These are phyloP conservation scores for Entomobrya proxima DNA, from an alignment of 2,888 invertebrate species.

Conservation along the genomic window DNA sequence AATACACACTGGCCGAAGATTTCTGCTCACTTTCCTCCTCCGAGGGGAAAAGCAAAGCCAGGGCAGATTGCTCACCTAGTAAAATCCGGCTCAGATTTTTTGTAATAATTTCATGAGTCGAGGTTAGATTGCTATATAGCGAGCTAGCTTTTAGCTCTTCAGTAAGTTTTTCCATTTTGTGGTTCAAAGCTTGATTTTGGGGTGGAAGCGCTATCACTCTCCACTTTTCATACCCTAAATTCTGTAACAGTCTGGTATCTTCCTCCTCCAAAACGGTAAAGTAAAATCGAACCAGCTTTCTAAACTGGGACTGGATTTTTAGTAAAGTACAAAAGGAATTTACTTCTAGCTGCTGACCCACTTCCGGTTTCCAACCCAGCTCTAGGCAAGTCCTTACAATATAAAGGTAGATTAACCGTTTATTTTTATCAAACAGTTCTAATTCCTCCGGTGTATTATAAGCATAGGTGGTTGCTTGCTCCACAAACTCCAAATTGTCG, in stretches of 20 bases:
- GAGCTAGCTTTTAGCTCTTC: neutral
- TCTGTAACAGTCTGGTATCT: neutral
- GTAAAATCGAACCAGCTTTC: neutral
- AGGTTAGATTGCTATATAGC: too few relatives aligned
- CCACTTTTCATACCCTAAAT: neutral
- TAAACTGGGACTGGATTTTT: neutral
- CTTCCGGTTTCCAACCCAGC: conserved; percentile 31
- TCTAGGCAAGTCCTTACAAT: conserved; percentile 12
- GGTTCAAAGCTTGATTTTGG: neutral
- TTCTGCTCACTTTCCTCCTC: neutral
- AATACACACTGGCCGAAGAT: neutral
- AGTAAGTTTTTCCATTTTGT: neutral
- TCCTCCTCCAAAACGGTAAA: neutral
- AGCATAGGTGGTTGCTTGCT: too few relatives aligned
- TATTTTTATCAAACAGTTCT: neutral
- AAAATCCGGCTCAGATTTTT: neutral
- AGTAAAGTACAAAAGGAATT: neutral
- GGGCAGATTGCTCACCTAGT: neutral
- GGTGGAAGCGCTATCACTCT: neutral
- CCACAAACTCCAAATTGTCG: too few relatives aligned
- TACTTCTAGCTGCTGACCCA: neutral
- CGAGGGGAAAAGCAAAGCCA: neutral
- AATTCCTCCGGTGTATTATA: too few relatives aligned
- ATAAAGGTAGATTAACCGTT: neutral
- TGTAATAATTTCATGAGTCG: neutral